Evolutionary conservation across 2,113 vertebrate genomes (phyloP).

Genomic region (Columba livia): DNA sequence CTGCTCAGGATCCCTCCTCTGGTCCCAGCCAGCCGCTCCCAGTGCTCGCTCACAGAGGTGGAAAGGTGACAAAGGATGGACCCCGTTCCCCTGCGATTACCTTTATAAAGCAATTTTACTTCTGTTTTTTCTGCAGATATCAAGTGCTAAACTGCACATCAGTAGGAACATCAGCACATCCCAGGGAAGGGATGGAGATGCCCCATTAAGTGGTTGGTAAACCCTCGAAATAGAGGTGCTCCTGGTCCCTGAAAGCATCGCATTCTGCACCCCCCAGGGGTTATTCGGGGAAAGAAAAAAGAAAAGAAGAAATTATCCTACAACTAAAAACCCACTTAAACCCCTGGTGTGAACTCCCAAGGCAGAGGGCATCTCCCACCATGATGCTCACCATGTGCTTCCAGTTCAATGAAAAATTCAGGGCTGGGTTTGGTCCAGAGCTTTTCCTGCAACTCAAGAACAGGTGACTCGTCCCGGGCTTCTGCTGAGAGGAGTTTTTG

Average conservation of each 20-base stretch:
- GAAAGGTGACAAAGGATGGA: not conserved
- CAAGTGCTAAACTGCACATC: not conserved
- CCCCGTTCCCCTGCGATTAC: accelerated
- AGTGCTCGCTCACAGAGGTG: not conserved
- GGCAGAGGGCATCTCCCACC: not conserved
- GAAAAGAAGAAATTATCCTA: not conserved
- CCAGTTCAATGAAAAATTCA: not conserved
- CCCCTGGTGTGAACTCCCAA: accelerated
- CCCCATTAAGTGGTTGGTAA: not conserved
- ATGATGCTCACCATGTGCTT: accelerated
- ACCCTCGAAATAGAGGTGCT: not conserved
- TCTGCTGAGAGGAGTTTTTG: not conserved
- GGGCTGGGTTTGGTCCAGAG: not conserved
- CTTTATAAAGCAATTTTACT: not conserved
- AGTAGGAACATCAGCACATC: not conserved
- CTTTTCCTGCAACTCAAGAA: not conserved
- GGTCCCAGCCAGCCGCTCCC: not conserved
- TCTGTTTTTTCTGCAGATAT: not conserved
- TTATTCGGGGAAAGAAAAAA: not conserved
- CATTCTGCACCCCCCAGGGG: not conserved
- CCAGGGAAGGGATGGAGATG: not conserved
- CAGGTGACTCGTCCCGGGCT: not conserved
- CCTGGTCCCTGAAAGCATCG: not conserved
- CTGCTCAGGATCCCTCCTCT: not conserved
- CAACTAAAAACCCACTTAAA: not conserved